A percentile compares a stretch with the other conserved stretches of the same genome.
phyloP scores from a whole-genome alignment of 92 coral and sea anemone species.

The Phenganax subtilis region DNA sequence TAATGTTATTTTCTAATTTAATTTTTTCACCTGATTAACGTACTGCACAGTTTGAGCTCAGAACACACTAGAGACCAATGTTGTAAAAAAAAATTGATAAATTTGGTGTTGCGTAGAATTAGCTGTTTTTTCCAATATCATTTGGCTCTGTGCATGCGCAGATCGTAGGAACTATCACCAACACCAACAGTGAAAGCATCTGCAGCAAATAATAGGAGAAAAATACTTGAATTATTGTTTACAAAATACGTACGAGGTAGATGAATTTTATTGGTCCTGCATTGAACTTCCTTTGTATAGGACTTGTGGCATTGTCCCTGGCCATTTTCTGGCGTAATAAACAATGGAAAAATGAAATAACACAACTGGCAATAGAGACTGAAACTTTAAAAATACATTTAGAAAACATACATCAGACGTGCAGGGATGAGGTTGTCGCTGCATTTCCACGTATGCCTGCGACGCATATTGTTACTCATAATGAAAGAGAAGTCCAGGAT shows the following conservation, averaged over 20 bases:
- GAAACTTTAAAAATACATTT: slow-evolving; percentile 8
- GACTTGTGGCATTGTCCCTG: slow-evolving; percentile 6
- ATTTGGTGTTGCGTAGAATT: too few relatives aligned
- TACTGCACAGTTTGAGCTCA: too few relatives aligned
- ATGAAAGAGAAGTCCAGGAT: slow-evolving; percentile 7
- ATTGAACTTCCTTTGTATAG: slow-evolving; percentile 12
- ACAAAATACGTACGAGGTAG: background rate
- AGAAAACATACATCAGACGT: slow-evolving; percentile 28
- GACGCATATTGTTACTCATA: slow-evolving; percentile 26
- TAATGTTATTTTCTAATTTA: too few relatives aligned
- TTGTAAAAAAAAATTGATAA: too few relatives aligned
- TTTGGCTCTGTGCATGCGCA: too few relatives aligned
- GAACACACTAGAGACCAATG: too few relatives aligned
- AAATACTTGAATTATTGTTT: background rate
- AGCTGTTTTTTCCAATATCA: too few relatives aligned
- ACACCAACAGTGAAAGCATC: too few relatives aligned
- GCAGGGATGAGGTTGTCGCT: slow-evolving; percentile 13
- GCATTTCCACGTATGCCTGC: slow-evolving; percentile 37
- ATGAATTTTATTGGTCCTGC: slow-evolving; percentile 17
- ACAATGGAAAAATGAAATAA: slow-evolving; percentile 11
- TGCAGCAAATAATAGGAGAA: too few relatives aligned
- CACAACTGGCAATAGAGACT: background rate
- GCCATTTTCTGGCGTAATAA: slow-evolving; percentile 6
- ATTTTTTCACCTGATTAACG: too few relatives aligned
- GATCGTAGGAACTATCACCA: too few relatives aligned